Evolutionary conservation across 2,797 vertebrate species (phyloP).

Genomic region (Galago senegalensis): DNA sequence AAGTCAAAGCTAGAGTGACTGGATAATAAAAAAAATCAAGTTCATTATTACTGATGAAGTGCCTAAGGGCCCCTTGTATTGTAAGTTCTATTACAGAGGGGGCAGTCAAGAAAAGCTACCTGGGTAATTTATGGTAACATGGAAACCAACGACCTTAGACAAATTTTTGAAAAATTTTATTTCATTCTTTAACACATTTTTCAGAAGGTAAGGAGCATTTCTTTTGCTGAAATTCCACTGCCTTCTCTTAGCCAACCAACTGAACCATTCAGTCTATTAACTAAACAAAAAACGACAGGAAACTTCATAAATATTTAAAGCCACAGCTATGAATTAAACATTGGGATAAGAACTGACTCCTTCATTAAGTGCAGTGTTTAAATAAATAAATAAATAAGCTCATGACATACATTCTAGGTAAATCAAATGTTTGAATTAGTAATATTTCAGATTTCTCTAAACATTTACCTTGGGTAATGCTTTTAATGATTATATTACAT

Average conservation of each 20-base stretch:
- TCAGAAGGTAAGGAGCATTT: conserved; percentile 60
- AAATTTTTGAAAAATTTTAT: neutral
- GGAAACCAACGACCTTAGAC: neutral
- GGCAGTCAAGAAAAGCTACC: neutral
- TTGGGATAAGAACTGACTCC: conserved; percentile 70
- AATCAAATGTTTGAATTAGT: conserved; percentile 83
- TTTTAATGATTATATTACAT: conserved; percentile 75
- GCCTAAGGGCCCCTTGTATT: neutral
- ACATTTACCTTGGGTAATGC: conserved; percentile 84
- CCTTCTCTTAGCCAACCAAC: conserved; percentile 54
- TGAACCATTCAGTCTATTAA: conserved; percentile 77
- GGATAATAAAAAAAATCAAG: conserved; percentile 5
- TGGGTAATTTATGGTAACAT: neutral
- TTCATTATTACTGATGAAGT: neutral
- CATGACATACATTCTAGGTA: conserved; percentile 75
- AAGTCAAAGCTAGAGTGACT: neutral
- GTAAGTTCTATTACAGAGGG: neutral
- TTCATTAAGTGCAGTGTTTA: conserved; percentile 77
- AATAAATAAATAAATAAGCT: conserved; percentile 82
- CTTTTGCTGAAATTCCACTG: conserved; percentile 54
- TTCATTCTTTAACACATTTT: conserved; percentile 33
- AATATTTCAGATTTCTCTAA: conserved; percentile 85
- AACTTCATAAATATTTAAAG: conserved; percentile 84
- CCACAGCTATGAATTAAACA: conserved; percentile 79
- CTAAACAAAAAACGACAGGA: conserved; percentile 76